phyloP scores from a whole-genome alignment of 2,797 vertebrate species.

The Rhinophrynus dorsalis region DNA sequence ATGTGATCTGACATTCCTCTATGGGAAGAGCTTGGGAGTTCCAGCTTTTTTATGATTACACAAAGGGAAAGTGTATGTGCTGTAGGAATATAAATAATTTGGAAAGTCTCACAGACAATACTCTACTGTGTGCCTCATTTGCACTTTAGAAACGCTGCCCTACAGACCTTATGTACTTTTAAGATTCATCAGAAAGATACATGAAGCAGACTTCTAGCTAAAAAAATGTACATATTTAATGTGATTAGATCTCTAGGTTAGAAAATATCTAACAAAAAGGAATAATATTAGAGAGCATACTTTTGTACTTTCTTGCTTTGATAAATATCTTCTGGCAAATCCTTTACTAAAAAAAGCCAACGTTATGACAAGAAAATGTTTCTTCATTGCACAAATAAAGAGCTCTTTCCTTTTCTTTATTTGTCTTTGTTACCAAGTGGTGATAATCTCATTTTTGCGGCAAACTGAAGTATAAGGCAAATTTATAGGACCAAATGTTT shows the following conservation, averaged over 20 bases:
- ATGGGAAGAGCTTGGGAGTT: slow-evolving; percentile 56
- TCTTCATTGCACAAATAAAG: slow-evolving; percentile 65
- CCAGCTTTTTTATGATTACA: slow-evolving; percentile 63
- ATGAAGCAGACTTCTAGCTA: slow-evolving; percentile 73
- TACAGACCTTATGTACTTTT: slow-evolving; percentile 77
- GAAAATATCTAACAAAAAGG: slow-evolving; percentile 75
- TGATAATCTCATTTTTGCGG: not conserved
- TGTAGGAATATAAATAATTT: slow-evolving; percentile 78
- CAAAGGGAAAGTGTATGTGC: slow-evolving; percentile 67
- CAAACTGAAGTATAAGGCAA: too few species aligned
- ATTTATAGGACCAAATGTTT: too few species aligned
- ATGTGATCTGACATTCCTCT: slow-evolving; percentile 58
- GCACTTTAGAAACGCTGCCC: slow-evolving; percentile 78
- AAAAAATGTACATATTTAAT: slow-evolving; percentile 82
- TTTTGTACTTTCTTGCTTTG: slow-evolving; percentile 72
- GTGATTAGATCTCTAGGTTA: slow-evolving; percentile 77
- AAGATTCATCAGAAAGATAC: slow-evolving; percentile 79
- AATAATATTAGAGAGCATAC: slow-evolving; percentile 75
- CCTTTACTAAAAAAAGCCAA: slow-evolving; percentile 75
- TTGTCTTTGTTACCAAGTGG: slow-evolving; percentile 54
- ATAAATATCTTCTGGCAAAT: slow-evolving; percentile 81
- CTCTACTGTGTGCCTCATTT: slow-evolving; percentile 74
- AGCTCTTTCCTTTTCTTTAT: slow-evolving; percentile 64
- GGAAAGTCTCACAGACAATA: slow-evolving; percentile 72
- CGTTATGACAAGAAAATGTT: slow-evolving; percentile 54